These are phyloP conservation scores for Rhinoderma darwinii DNA, from an alignment of 2,113 vertebrate genomes.

Conservation along the genomic window DNA sequence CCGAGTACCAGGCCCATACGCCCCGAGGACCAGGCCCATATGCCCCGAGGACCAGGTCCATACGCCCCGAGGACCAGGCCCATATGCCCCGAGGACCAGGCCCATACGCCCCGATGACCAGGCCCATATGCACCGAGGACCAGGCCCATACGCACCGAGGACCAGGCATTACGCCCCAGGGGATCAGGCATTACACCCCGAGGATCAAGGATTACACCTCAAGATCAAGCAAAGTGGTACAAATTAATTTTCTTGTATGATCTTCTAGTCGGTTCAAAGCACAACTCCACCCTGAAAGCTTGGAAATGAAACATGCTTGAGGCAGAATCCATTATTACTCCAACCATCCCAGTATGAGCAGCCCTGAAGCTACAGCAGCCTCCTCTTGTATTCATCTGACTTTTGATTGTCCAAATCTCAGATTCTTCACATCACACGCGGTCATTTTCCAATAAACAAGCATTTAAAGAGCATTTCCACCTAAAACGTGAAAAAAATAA, in stretches of 20 bases:
- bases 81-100: too few relatives aligned
- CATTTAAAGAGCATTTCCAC: neutral
- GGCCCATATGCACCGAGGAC: too few relatives aligned
- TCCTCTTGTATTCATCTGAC: neutral
- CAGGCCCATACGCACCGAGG: too few relatives aligned
- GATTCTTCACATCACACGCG: neutral
- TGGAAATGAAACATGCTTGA: neutral
- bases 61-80: too few relatives aligned
- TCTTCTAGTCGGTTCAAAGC: neutral
- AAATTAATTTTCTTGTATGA: neutral
- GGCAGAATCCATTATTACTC: neutral
- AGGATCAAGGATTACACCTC: neutral
- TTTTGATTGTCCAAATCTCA: neutral
- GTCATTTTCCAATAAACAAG: neutral
- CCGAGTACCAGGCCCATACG: too few relatives aligned
- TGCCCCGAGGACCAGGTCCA: too few relatives aligned
- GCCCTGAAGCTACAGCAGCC: slow-evolving; percentile 12
- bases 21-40: too few relatives aligned
- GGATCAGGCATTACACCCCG: too few relatives aligned
- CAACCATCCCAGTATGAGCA: neutral
- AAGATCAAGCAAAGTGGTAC: neutral
- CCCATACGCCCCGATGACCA: too few relatives aligned
- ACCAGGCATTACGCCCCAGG: too few relatives aligned
- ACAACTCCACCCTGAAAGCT: neutral
- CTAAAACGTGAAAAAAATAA: neutral